Evolutionary conservation across 23 tunicate genomes (phyloP), one percentile per base, ranked within the genome.

Genomic region (Trididemnum clinides): DNA sequence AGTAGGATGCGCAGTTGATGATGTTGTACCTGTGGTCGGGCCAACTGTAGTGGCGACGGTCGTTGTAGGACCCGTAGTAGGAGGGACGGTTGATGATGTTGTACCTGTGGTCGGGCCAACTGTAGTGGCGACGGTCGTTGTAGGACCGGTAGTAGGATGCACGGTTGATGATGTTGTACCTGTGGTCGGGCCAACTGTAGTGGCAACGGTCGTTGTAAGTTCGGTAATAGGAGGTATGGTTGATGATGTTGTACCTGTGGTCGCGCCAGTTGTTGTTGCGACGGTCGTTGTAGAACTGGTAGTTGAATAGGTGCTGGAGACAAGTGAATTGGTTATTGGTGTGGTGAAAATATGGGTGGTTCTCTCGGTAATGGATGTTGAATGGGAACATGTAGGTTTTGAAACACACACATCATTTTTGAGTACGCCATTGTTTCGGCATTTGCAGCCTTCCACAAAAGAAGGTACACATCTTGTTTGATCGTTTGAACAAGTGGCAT

Each of bases 401-500:
- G 54, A 44, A 44, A 66, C 59, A 54, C 88, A 89, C 36, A 39
- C 18, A n/a, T 88, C 93, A 6, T 84, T 36, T 27, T 64, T 39
- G 19, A 29, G 23, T 1, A 77, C 88, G 23, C 64, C 62, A 1
- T 88, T 88, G n/a, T 74, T 58, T 1, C 84, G 88, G 34, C 93
- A 89, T 50, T 84, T 79, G 85, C 93, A 89, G 29, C 93, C 93
- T 77, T 89, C 93, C 7, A 89, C 79, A 1, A 69, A 7, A 15
- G 73, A 38, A 28, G 78, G 32, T 64, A 64, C 84, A 86, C 74
- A 77, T 25, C 33, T 51, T 29, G 38, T 33, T 19, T 21, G 20
- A 1, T 72, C 38, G 6, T 31, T 33, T n/a, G 39, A 39, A 34
- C 92, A 88, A 10, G 29, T 58, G 0, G 30, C 34, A 10, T 54